Percentiles rank a stretch among this genome's conserved stretches.
phyloP scores from a whole-genome alignment of 2,888 invertebrate genomes.

The Synanthedon tipuliformis region DNA sequence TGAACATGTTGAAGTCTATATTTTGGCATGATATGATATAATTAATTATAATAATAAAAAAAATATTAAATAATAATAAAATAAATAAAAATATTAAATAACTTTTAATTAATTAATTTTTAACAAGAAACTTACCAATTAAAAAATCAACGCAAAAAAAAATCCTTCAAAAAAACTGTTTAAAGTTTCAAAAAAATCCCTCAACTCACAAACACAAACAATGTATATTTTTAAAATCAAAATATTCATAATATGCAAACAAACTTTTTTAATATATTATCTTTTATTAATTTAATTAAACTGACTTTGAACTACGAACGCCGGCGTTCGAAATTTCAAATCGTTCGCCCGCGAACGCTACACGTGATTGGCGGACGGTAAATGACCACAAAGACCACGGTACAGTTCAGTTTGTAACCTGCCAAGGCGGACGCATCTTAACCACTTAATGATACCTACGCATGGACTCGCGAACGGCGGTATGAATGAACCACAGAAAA shows the following conservation, averaged over 20 bases:
- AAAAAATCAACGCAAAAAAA: too few relatives aligned
- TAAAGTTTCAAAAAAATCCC: background rate
- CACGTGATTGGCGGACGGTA: slow-evolving; percentile 40
- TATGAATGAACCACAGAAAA: background rate
- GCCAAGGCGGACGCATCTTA: slow-evolving; percentile 14
- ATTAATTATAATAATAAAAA: too few relatives aligned
- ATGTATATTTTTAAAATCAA: background rate
- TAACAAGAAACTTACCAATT: too few relatives aligned
- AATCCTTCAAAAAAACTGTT: background rate
- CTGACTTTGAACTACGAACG: background rate
- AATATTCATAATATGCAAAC: background rate
- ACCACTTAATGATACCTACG: slow-evolving; percentile 5
- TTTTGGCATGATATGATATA: too few relatives aligned
- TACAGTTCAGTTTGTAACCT: slow-evolving; percentile 23
- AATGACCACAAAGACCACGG: slow-evolving; percentile 38
- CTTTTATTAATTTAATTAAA: too few relatives aligned
- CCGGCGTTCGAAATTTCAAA: slow-evolving; percentile 5
- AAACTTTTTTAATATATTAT: background rate
- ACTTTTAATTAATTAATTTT: too few relatives aligned
- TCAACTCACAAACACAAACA: background rate
- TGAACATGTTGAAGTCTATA: too few relatives aligned
- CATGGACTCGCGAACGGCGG: background rate
- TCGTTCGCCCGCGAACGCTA: slow-evolving; percentile 36
- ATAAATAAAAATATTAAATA: too few relatives aligned
- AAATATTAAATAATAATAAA: too few relatives aligned